Evolutionary conservation across 2,888 invertebrate genomes (phyloP).

Genomic region (Tenodera sinensis): DNA sequence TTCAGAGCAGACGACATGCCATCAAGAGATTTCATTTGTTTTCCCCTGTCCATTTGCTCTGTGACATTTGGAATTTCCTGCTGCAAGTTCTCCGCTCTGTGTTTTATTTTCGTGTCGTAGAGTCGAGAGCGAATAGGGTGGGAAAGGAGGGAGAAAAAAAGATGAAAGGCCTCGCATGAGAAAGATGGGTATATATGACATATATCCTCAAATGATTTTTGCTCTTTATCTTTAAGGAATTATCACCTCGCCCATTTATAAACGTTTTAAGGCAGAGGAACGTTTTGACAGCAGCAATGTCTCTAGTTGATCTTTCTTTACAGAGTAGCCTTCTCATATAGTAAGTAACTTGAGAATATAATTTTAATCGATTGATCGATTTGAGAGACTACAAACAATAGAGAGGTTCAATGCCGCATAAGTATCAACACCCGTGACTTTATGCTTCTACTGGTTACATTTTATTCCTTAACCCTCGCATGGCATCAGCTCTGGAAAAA

Average conservation of each 20-base stretch:
- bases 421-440: rapidly evolving
- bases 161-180: background rate
- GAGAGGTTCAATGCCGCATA: too few species aligned
- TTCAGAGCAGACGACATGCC: background rate
- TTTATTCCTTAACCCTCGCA: too few species aligned
- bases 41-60: background rate
- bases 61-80: background rate
- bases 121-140: background rate
- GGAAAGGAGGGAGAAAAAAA: background rate
- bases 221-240: background rate
- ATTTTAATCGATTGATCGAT: too few species aligned
- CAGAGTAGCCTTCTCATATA: too few species aligned
- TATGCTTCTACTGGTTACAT: too few species aligned
- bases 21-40: background rate
- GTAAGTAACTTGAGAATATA: too few species aligned
- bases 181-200: background rate
- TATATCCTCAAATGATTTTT: background rate
- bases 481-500: too few species aligned
- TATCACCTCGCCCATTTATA: background rate
- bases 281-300: background rate
- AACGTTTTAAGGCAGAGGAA: background rate
- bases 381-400: too few species aligned
- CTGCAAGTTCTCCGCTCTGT: background rate
- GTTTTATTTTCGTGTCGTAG: background rate
- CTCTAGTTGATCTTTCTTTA: background rate